phyloP scores from a whole-genome alignment of 2,888 invertebrate species.

The Leptinotarsa peninsularis region DNA sequence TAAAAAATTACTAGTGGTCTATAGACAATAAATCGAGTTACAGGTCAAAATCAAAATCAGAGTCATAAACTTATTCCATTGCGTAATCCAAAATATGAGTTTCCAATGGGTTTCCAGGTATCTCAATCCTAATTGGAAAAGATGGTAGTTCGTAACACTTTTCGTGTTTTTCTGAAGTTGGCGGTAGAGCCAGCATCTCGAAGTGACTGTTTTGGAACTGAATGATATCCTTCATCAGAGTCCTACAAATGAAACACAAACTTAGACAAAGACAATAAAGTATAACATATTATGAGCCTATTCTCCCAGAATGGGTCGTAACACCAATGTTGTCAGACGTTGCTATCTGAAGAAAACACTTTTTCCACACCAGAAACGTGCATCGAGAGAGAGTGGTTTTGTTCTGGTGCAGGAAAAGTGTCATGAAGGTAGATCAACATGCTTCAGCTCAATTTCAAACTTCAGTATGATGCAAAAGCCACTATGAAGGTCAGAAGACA shows the following conservation, averaged over 20 bases:
- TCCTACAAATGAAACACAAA: constrained; percentile 62
- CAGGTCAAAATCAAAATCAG: constrained; percentile 17
- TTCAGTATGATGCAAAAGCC: too few species aligned
- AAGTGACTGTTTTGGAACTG: constrained; percentile 73
- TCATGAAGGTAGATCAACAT: too few species aligned
- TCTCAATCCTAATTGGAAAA: constrained; percentile 57
- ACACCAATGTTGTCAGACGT: too few species aligned
- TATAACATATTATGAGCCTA: too few species aligned
- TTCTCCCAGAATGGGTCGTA: too few species aligned
- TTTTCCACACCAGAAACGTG: too few species aligned
- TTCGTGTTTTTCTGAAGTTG: constrained; percentile 24
- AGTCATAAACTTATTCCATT: constrained; percentile 40
- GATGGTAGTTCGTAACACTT: constrained; percentile 47
- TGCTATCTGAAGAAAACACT: too few species aligned
- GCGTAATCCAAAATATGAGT: constrained; percentile 57
- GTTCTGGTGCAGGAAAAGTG: too few species aligned
- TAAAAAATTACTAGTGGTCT: constrained; percentile 16
- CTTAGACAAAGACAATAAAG: not conserved
- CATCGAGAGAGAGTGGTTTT: too few species aligned
- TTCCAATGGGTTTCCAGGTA: constrained; percentile 52
- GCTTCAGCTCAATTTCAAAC: too few species aligned
- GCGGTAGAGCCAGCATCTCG: constrained; percentile 66
- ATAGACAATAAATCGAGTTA: constrained; percentile 11
- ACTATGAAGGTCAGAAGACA: too few species aligned
- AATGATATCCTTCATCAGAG: constrained; percentile 71